A percentile compares a stretch with the other conserved stretches of the same genome.
Evolutionary conservation across 2,888 invertebrate genomes (phyloP).

Genomic region (Disparrhopalites patrizii): DNA sequence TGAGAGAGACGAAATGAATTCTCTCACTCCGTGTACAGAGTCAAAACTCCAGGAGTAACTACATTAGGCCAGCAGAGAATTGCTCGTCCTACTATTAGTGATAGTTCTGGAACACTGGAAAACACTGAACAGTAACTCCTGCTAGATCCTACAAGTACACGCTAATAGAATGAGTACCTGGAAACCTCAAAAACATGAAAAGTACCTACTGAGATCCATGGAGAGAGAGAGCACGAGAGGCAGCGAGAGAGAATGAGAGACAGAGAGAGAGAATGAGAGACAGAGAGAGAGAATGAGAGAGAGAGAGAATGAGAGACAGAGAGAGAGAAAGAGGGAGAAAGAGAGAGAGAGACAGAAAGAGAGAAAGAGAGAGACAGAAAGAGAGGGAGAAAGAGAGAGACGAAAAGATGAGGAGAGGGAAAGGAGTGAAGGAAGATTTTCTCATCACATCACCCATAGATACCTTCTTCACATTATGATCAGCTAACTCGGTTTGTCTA

Average conservation of each 20-base stretch:
- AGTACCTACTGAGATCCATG: constrained; percentile 2
- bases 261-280: not conserved
- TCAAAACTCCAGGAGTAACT: too few species aligned
- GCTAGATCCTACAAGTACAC: too few species aligned
- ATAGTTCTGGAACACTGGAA: too few species aligned
- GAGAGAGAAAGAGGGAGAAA: too few species aligned
- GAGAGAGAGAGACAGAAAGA: not conserved
- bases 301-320: too few species aligned
- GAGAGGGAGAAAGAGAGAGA: not conserved
- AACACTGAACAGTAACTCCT: too few species aligned
- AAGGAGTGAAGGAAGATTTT: constrained; percentile 9
- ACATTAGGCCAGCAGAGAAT: too few species aligned
- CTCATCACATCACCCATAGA: constrained; percentile 22
- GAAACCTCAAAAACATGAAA: constrained; percentile 10
- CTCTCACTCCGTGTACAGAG: too few species aligned
- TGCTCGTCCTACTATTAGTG: too few species aligned
- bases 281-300: too few species aligned
- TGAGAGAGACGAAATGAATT: too few species aligned
- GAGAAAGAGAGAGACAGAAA: not conserved
- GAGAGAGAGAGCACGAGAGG: not conserved
- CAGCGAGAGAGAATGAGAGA: not conserved
- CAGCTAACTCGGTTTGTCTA: constrained; percentile 15
- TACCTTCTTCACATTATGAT: constrained; percentile 7
- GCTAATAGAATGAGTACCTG: constrained; percentile 1
- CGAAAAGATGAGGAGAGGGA: not conserved